Conservation (phyloP, 2,113 vertebrate species). For the Pygoscelis antarcticus region DNA sequence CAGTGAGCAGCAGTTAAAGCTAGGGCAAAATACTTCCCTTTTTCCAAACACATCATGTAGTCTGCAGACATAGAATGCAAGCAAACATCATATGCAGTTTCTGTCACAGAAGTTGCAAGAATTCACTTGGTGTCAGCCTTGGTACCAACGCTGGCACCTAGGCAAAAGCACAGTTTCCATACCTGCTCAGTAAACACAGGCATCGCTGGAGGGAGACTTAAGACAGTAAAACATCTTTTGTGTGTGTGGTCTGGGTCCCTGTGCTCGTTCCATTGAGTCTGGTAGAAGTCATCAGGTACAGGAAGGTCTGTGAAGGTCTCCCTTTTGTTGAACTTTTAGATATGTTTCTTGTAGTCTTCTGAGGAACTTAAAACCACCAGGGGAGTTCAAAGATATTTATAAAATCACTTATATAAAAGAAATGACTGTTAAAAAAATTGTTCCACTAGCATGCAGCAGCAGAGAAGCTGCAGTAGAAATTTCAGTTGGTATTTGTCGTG, state of each 20-base stretch:
- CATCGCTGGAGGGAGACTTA: neutral
- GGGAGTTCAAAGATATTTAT: neutral
- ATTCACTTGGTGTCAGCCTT: neutral
- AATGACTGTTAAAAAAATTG: neutral
- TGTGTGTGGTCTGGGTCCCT: accelerated
- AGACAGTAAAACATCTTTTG: accelerated
- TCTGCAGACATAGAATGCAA: neutral
- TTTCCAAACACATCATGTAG: neutral
- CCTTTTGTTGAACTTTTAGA: neutral
- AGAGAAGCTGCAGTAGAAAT: neutral
- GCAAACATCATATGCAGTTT: neutral
- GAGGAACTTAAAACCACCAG: neutral
- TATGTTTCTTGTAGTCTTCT: neutral
- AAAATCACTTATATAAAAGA: neutral
- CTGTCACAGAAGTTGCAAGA: neutral
- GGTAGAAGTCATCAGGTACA: neutral
- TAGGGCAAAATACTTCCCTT: neutral
- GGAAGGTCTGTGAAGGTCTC: neutral
- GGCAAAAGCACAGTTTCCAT: neutral
- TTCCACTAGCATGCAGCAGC: neutral
- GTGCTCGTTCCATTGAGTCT: neutral
- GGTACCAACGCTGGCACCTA: neutral
- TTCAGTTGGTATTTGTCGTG: neutral
- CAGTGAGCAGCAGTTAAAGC: neutral
- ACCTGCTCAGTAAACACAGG: neutral